These are phyloP conservation scores for Ptiloglossa arizonensis DNA, from an alignment of 1,140 invertebrate species.

Conservation along the genomic window DNA sequence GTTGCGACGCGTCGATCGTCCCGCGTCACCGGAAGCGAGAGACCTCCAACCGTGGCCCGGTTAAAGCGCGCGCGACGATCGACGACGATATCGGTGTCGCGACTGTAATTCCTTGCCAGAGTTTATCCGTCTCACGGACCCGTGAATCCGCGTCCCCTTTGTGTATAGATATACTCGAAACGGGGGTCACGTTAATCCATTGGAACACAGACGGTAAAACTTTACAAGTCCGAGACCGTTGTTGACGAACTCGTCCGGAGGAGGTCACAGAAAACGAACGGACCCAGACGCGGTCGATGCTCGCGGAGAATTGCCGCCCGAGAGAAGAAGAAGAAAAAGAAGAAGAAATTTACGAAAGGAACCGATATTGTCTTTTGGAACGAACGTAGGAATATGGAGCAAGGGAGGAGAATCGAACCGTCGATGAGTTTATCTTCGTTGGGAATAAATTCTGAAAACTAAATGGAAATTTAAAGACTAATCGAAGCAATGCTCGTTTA, in stretches of 20 bases:
- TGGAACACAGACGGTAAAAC: constrained; percentile 9
- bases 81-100: not conserved
- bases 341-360: not conserved
- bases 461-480: not conserved
- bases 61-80: not conserved
- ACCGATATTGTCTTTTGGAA: constrained; percentile 2
- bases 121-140: not conserved
- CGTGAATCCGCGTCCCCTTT: not conserved
- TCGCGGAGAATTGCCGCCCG: not conserved
- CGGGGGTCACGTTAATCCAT: constrained; percentile 1
- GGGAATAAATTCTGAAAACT: too few relatives aligned
- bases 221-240: constrained; percentile 5
- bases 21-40: not conserved
- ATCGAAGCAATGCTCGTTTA: too few relatives aligned
- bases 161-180: not conserved
- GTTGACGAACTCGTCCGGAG: not conserved
- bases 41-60: not conserved
- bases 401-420: constrained; percentile 10
- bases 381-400: not conserved
- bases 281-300: not conserved
- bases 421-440: too few relatives aligned
- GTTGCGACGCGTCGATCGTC: not conserved
- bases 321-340: not conserved
- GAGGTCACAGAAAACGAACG: constrained; percentile 7
- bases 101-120: constrained; percentile 5